Evolutionary conservation across 2,797 vertebrate genomes (phyloP).

Genomic region (Liparis tanakae): DNA sequence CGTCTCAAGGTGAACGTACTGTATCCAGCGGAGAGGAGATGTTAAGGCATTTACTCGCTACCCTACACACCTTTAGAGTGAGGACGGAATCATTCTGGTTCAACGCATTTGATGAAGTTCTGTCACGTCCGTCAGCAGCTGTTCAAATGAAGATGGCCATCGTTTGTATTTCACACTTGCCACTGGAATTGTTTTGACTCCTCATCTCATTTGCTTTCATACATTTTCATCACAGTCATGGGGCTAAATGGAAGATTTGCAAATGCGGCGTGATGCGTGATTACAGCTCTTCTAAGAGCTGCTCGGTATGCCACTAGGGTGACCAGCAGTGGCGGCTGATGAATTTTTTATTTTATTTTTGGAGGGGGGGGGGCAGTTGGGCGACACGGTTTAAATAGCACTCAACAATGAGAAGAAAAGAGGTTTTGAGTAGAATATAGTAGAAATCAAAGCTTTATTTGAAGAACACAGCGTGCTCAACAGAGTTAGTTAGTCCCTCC

Average conservation of each 20-base stretch:
- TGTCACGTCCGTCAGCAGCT: conserved; percentile 12
- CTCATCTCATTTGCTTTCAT: conserved; percentile 55
- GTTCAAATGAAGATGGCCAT: conserved; percentile 25
- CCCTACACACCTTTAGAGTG: background rate
- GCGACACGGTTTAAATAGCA: too few relatives aligned
- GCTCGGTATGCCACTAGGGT: too few relatives aligned
- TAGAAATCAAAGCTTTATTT: too few relatives aligned
- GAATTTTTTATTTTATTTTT: too few relatives aligned
- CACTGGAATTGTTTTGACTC: conserved; percentile 47
- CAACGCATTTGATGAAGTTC: conserved; percentile 1
- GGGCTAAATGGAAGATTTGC: conserved; percentile 47
- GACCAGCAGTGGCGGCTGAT: too few relatives aligned
- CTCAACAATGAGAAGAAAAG: too few relatives aligned
- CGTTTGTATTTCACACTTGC: conserved; percentile 37
- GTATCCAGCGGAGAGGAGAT: background rate
- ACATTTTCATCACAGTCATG: conserved; percentile 45
- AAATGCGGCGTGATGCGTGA: conserved; percentile 48
- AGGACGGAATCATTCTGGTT: background rate
- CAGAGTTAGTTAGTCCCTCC: too few relatives aligned
- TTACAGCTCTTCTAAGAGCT: conserved; percentile 25
- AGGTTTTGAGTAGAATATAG: too few relatives aligned
- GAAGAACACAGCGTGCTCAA: too few relatives aligned
- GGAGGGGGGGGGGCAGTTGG: too few relatives aligned
- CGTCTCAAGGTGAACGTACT: conserved; percentile 37
- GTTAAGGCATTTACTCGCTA: background rate